Conservation (phyloP, 2,113 vertebrate species). For the Antigone vipio region DNA sequence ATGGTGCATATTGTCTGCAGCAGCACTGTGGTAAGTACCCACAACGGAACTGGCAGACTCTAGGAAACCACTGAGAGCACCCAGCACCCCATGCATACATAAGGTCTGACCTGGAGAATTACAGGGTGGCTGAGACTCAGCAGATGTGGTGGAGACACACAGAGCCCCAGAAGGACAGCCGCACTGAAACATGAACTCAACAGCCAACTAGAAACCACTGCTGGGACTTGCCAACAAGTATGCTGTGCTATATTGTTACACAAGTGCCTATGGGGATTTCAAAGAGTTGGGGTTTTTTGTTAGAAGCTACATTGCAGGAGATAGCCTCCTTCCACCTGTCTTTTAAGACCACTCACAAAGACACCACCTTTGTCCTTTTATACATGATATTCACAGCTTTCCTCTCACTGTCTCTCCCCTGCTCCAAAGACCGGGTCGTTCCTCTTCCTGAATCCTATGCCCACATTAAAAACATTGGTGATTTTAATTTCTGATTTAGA, state of each 20-base stretch:
- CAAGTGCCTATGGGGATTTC: not conserved
- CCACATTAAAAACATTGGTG: not conserved
- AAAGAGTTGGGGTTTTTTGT: not conserved
- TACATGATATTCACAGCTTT: not conserved
- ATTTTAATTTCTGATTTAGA: not conserved
- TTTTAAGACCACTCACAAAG: not conserved
- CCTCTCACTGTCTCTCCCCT: not conserved
- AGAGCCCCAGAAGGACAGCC: not conserved
- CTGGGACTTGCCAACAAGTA: not conserved
- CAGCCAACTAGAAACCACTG: not conserved
- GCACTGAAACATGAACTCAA: not conserved
- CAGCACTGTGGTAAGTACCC: not conserved
- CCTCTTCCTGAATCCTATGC: not conserved
- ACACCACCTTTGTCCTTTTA: not conserved
- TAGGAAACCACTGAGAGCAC: not conserved
- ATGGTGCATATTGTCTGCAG: not conserved
- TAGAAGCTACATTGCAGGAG: not conserved
- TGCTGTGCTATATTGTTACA: rapidly evolving
- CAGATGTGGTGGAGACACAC: not conserved
- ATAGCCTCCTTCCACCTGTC: not conserved
- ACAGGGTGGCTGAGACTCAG: not conserved
- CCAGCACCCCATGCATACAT: not conserved
- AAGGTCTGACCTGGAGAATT: not conserved
- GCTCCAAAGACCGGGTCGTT: not conserved
- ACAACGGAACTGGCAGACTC: not conserved